Evolutionary conservation across 2,797 vertebrate species (phyloP).

Genomic region (Staurois parvus): DNA sequence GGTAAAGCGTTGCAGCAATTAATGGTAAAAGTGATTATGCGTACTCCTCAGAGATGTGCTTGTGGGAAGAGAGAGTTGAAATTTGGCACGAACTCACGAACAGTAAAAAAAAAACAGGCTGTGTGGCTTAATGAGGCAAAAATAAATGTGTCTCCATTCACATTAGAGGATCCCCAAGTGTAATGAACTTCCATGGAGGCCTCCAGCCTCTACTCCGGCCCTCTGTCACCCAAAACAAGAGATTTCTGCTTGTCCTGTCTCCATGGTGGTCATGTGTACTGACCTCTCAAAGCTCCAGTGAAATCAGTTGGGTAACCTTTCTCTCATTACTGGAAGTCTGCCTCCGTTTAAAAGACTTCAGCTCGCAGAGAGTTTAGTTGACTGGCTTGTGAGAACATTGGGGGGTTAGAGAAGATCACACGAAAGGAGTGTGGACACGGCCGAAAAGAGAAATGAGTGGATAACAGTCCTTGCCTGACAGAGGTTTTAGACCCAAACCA

Average conservation of each 20-base stretch:
- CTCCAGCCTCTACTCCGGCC: neutral
- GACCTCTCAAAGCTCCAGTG: neutral
- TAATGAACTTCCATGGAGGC: neutral
- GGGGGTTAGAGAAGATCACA: neutral
- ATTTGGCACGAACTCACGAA: neutral
- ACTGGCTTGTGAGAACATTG: neutral
- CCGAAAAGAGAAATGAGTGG: neutral
- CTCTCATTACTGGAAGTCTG: neutral
- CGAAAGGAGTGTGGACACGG: neutral
- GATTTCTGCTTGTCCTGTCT: neutral
- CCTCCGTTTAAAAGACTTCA: neutral
- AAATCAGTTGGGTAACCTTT: constrained; percentile 3
- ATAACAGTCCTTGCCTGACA: neutral
- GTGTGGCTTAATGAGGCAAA: neutral
- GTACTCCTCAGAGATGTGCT: neutral
- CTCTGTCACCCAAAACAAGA: neutral
- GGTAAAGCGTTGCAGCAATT: too few species aligned
- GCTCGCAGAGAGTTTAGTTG: neutral
- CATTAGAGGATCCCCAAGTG: neutral
- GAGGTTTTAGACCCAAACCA: too few species aligned
- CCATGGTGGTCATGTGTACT: neutral
- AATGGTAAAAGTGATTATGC: neutral
- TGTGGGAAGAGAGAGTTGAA: neutral
- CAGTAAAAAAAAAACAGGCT: neutral
- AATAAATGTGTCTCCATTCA: neutral